Percentiles rank a stretch among this genome's conserved stretches.
Evolutionary conservation across 2,797 vertebrate species (phyloP).

Genomic region (Pelochelys cantorii): DNA sequence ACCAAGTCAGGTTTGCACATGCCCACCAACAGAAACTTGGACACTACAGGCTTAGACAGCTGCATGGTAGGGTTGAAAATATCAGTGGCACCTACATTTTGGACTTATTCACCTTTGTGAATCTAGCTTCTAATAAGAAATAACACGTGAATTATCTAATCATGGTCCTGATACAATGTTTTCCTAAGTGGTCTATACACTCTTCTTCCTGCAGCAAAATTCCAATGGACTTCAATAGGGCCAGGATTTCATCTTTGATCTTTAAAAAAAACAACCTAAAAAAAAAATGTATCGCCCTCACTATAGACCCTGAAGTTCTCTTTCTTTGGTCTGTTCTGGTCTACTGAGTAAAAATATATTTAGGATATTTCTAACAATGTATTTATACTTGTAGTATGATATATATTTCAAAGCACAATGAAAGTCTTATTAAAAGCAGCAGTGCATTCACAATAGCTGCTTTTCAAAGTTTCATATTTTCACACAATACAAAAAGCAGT

Average conservation of each 20-base stretch:
- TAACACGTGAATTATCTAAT: accelerated
- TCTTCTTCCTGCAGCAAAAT: neutral
- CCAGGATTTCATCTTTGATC: neutral
- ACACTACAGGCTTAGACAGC: neutral
- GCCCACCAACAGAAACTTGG: neutral
- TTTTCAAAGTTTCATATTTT: accelerated
- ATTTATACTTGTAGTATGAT: neutral
- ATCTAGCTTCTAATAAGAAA: neutral
- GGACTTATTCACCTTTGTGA: neutral
- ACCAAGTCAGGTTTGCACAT: neutral
- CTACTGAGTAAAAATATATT: neutral
- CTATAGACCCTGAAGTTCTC: accelerated
- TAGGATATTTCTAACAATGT: neutral
- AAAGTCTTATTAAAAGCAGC: neutral
- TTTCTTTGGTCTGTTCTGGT: neutral
- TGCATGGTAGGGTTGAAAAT: neutral
- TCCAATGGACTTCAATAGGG: accelerated
- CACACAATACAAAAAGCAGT: neutral
- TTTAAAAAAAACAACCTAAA: neutral
- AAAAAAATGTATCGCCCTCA: neutral
- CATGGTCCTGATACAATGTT: neutral
- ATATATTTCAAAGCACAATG: accelerated
- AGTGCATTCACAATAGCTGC: accelerated
- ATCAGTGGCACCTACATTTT: neutral
- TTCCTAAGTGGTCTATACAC: neutral